Evolutionary conservation across 53 echinoderm and acorn worm species (phyloP), one percentile per base, ranked within the genome.

Genomic region (Antedon mediterranea): DNA sequence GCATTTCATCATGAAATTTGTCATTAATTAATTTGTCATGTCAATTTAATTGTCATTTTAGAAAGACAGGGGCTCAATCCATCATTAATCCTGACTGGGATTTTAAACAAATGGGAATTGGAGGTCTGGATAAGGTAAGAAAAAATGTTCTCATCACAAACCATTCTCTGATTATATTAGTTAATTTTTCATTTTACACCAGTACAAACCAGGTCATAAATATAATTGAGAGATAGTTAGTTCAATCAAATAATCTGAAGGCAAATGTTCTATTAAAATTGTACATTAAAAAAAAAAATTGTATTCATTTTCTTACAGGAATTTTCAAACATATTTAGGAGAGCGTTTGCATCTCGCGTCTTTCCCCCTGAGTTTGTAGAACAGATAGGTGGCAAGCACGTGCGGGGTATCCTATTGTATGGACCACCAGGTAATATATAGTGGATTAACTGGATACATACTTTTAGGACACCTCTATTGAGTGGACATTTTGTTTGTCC

Each of bases 11-110:
- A n/a, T n/a, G n/a, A n/a, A n/a, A n/a, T n/a, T n/a, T n/a, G n/a
- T n/a, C n/a, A n/a, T n/a, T n/a, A n/a, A n/a, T n/a, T 75, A 30
- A 26, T 29, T n/a, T 0, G 14, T 34, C 27, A 15, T n/a, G 26
- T 32, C n/a, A n/a, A n/a, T 30, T 78, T 34, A 37, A 37, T 57
- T 57, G 23, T 31, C 29, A 7, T 81, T 73, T 32, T 78, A 93
- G 93, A 31, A 85, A 88, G 81, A 72, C 79, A 71, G 87, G 78
- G n/a, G 87, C 82, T 34, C 97, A 95, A 37, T 95, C 97, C 15
- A 95, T 92, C 71, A 92, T 92, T 81, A 92, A 95, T 33, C 97
- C 97, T 77, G 97, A 95, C 82, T 95, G 97, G 97, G 97, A 92
- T 78, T 95, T 95, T 76, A 87, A 89, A 79, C 81, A 89, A 43